These are phyloP conservation scores for Theropithecus gelada DNA, from an alignment of 2,113 vertebrate genomes.

Conservation along the genomic window DNA sequence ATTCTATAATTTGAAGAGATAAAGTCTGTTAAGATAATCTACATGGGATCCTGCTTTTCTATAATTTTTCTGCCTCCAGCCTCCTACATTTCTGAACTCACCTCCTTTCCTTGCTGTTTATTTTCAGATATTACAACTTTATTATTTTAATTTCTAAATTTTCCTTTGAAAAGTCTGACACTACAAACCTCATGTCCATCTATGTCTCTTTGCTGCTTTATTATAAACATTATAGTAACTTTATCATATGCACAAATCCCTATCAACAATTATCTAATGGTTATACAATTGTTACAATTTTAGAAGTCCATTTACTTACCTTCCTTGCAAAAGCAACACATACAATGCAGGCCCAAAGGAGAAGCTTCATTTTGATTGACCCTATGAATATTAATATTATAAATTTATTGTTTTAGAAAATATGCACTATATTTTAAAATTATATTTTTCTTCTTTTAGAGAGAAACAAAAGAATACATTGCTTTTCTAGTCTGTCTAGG, in stretches of 20 bases:
- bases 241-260: background rate
- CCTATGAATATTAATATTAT: background rate
- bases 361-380: slow-evolving; percentile 58
- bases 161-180: background rate
- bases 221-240: background rate
- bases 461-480: background rate
- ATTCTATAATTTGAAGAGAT: background rate
- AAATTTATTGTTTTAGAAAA: background rate
- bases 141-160: background rate
- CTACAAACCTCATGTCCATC: background rate
- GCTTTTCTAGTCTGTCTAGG: background rate
- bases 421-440: background rate
- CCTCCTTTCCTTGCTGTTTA: background rate
- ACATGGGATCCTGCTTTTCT: background rate
- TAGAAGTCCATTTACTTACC: slow-evolving; percentile 41
- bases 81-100: background rate
- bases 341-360: slow-evolving; percentile 55
- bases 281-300: background rate
- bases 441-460: background rate
- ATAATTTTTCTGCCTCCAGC: background rate
- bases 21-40: background rate
- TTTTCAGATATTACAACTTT: background rate
- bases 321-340: slow-evolving; percentile 49
- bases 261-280: background rate
- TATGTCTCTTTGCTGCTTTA: background rate